These are phyloP conservation scores for Himalopsyche kuldschensis DNA, from an alignment of 2,888 invertebrate genomes.

Conservation along the genomic window DNA sequence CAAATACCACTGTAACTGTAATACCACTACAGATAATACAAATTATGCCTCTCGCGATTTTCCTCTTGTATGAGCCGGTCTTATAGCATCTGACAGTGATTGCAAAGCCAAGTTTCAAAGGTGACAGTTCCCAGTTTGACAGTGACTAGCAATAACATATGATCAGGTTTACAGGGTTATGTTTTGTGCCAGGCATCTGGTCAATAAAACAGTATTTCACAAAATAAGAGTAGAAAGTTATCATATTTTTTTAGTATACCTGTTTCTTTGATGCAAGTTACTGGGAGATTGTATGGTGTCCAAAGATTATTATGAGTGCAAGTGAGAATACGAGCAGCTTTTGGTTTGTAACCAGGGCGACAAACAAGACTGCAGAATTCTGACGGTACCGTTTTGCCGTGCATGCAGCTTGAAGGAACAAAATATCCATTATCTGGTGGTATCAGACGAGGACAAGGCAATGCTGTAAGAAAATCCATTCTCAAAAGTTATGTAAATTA, in stretches of 20 bases:
- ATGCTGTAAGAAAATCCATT: conserved; percentile 44
- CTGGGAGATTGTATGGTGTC: conserved; percentile 44
- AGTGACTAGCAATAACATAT: too few relatives aligned
- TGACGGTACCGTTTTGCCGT: conserved; percentile 51
- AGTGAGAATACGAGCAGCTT: conserved; percentile 44
- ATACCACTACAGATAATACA: too few relatives aligned
- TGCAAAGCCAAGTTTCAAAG: not conserved
- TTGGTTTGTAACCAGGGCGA: conserved; percentile 51
- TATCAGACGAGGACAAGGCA: conserved; percentile 54
- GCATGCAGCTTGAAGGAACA: conserved; percentile 56
- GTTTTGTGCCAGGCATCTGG: too few relatives aligned
- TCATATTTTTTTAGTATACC: not conserved
- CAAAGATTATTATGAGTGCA: conserved; percentile 47
- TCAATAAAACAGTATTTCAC: too few relatives aligned
- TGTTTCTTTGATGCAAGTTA: conserved; percentile 43
- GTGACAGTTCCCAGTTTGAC: too few relatives aligned
- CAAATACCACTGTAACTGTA: too few relatives aligned
- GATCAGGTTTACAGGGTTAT: too few relatives aligned
- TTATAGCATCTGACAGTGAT: too few relatives aligned
- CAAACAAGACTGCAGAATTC: conserved; percentile 56
- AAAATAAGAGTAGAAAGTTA: too few relatives aligned
- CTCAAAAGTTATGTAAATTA: not conserved
- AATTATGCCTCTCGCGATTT: too few relatives aligned
- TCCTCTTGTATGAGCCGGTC: too few relatives aligned
- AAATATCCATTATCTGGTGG: conserved; percentile 56